Evolutionary conservation across 2,113 vertebrate species (phyloP), one percentile per base, ranked within the genome.

Genomic region (Aspidoscelis tigris): DNA sequence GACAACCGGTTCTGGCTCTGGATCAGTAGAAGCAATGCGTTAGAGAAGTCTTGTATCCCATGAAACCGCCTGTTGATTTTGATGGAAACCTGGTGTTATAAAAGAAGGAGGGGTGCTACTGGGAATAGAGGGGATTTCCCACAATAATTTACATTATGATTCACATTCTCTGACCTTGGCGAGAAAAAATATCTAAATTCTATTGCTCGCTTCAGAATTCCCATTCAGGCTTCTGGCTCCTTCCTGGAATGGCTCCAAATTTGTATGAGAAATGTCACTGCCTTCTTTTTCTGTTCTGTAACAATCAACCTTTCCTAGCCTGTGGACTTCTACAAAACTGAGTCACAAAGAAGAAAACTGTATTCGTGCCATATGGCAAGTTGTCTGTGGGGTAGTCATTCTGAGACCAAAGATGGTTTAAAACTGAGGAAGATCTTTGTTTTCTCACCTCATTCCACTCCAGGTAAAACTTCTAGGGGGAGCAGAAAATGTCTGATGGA

Each of bases 241-340:
- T 39, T 73, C 26, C 43, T 75, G 61, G 72, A 82, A 82, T 64
- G 43, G 70, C 12, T 82, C 71, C 71, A 61, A 44, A 82, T 43
- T 47, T 75, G 26, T 47, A 10, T 33, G 44, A 24, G 58, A 82
- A 75, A 82, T 5, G 26, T 70, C 16, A 47, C 70, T 5, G 18
- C 53, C 71, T 74, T 33, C 33, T 43, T 69, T 74, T 33, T 21
- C 72, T 69, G 4, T 76, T 76, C 44, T 7, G 68, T 14, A 41
- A 26, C 50, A 41, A 83, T 22, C 24, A 68, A 73, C 24, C 24
- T 73, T 81, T 33, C n/a, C 18, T 39, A 70, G 26, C 50, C 44
- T 9, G 65, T 53, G 44, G 39, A 12, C 44, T 53, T 47, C 9
- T 43, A 16, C 50, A 50, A 11, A 26, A 77, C 3, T 6, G 33